phyloP scores from a whole-genome alignment of 2,113 vertebrate species.

The Melanostigma gelatinosum region DNA sequence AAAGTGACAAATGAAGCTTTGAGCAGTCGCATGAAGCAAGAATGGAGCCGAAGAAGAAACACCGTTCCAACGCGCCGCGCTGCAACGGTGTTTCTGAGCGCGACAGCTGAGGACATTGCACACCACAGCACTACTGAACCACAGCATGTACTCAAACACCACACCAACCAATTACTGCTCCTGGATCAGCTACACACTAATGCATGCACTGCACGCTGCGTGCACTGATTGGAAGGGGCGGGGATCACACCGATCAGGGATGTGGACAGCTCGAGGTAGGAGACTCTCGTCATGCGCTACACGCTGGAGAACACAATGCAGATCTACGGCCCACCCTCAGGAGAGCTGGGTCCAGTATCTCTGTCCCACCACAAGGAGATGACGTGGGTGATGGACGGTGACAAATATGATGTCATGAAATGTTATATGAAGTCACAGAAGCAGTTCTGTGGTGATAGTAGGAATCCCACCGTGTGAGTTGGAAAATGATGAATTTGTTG shows the following conservation, averaged over 20 bases:
- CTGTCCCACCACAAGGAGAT: slow-evolving; percentile 43
- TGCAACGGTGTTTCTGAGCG: slow-evolving; percentile 20
- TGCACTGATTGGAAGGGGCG: slow-evolving; percentile 37
- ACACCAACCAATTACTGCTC: slow-evolving; percentile 16
- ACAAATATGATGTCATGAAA: background rate
- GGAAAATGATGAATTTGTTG: background rate
- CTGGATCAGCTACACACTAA: slow-evolving; percentile 13
- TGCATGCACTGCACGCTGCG: too few relatives aligned
- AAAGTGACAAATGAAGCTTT: background rate
- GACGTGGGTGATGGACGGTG: background rate
- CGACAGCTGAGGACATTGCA: slow-evolving; percentile 54
- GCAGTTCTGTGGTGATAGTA: background rate
- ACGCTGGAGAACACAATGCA: slow-evolving; percentile 32
- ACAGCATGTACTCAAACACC: slow-evolving; percentile 56
- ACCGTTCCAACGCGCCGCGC: background rate
- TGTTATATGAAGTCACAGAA: slow-evolving; percentile 7
- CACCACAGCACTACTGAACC: slow-evolving; percentile 75
- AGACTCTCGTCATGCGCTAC: slow-evolving; percentile 40
- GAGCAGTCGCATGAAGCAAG: slow-evolving; percentile 51
- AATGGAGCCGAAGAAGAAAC: background rate
- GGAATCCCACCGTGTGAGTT: background rate
- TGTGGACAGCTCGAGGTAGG: slow-evolving; percentile 15
- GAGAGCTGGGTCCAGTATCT: slow-evolving; percentile 18
- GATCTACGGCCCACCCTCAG: slow-evolving; percentile 4
- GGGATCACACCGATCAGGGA: background rate